A percentile compares a stretch with the other conserved stretches of the same genome.
These are phyloP conservation scores for Champsocephalus gunnari DNA, from an alignment of 2,797 vertebrate species.

Conservation along the genomic window DNA sequence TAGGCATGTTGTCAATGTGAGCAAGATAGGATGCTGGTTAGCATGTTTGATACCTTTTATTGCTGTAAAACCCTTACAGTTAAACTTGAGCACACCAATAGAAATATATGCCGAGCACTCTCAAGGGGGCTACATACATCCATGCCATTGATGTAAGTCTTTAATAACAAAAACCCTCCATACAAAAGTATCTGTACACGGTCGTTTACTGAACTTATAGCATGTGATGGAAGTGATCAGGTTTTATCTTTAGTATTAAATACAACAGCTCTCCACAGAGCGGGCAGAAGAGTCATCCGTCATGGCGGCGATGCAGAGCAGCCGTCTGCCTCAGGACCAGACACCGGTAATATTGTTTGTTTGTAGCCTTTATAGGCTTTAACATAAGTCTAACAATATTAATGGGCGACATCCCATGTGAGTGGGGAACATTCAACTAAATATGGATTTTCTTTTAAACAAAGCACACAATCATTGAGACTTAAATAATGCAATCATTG, in stretches of 20 bases:
- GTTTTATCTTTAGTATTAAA: constrained; percentile 68
- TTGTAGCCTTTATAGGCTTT: too few relatives aligned
- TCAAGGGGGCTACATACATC: constrained; percentile 63
- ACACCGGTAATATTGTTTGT: constrained; percentile 6
- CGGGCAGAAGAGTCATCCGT: too few relatives aligned
- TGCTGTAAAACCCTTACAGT: background rate
- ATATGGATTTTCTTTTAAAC: constrained; percentile 50
- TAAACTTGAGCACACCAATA: constrained; percentile 13
- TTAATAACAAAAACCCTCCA: constrained; percentile 84
- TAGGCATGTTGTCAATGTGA: background rate
- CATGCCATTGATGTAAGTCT: constrained; percentile 78
- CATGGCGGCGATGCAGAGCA: too few relatives aligned
- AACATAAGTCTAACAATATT: constrained; percentile 41
- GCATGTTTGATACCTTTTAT: background rate
- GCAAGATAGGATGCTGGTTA: background rate
- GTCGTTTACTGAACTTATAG: constrained; percentile 73
- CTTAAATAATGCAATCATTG: constrained; percentile 75
- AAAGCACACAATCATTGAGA: constrained; percentile 48
- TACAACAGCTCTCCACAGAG: constrained; percentile 64
- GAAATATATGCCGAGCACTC: constrained; percentile 39
- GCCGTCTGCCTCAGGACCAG: constrained; percentile 34
- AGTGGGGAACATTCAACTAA: constrained; percentile 36
- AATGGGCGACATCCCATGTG: constrained; percentile 30
- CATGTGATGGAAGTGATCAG: constrained; percentile 78
- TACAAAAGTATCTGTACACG: constrained; percentile 88